Conservation (phyloP, 1,140 invertebrate genomes). For the Drosophila pallidifrons region DNA sequence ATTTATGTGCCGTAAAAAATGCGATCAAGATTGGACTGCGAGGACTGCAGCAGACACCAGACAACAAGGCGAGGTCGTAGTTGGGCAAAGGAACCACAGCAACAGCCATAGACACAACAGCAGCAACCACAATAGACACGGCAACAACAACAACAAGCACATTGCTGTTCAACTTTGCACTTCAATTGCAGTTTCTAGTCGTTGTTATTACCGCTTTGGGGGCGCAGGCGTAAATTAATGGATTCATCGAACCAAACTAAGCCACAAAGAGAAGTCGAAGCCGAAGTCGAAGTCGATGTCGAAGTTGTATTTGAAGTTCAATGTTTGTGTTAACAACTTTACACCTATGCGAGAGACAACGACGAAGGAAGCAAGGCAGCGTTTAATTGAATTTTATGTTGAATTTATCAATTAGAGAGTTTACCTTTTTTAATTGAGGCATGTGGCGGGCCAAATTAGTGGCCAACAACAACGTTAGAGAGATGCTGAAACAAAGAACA, state of each 20-base stretch:
- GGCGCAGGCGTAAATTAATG: slow-evolving; percentile 81
- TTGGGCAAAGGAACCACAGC: slow-evolving; percentile 26
- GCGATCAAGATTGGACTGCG: slow-evolving; percentile 74
- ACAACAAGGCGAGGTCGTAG: slow-evolving; percentile 52
- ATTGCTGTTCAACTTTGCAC: slow-evolving; percentile 79
- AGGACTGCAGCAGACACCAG: slow-evolving; percentile 51
- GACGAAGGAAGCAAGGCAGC: neutral
- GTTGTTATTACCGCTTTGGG: slow-evolving; percentile 55
- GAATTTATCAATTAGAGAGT: slow-evolving; percentile 79
- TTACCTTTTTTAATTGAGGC: slow-evolving; percentile 68
- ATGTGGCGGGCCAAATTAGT: slow-evolving; percentile 63
- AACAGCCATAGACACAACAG: neutral
- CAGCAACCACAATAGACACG: slow-evolving; percentile 10
- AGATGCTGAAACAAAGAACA: slow-evolving; percentile 64
- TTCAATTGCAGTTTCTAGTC: slow-evolving; percentile 63
- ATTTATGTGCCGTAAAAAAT: slow-evolving; percentile 84
- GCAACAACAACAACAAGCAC: slow-evolving; percentile 4
- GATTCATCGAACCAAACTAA: slow-evolving; percentile 68
- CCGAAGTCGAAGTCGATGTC: neutral
- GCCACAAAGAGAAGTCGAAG: slow-evolving; percentile 31
- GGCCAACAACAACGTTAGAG: slow-evolving; percentile 59
- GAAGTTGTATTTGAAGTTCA: slow-evolving; percentile 62
- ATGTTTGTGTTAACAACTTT: slow-evolving; percentile 83
- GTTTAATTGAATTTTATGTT: slow-evolving; percentile 70
- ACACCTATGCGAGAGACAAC: slow-evolving; percentile 43